Evolutionary conservation across 2,888 invertebrate species (phyloP), one percentile per base, ranked within the genome.

Genomic region (Loripinus fragilis): DNA sequence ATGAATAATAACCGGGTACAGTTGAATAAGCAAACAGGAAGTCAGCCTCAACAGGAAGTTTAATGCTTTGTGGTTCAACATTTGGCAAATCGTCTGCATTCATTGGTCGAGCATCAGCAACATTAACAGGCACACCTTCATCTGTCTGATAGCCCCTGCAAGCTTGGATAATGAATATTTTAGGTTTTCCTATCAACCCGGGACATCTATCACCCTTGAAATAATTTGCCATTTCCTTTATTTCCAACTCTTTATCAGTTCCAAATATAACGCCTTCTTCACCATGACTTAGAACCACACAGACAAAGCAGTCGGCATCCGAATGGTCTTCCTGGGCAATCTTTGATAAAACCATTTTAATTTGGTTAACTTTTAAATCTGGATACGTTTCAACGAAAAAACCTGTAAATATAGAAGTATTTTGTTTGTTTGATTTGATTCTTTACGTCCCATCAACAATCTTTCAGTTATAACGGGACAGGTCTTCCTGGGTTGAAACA

Each of bases 21-120:
- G 92, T 92, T 3, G 93, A 93, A 86, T 92, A 93, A 8, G 92
- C 92, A 72, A 93, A 87, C 67, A 93, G 87, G 78, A 93, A 90
- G 76, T 93, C 93, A 15, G 93, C 92, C 30, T 79, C 77, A 38
- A 76, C 42, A n/a, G 83, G 83, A 71, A 83, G 74, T 64, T 66
- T 74, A 7, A 83, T 76, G 15, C 65, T 45, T 20, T 55, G 25
- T 25, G 71, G 55, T 20, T 45, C 64, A 41, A n/a, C 25, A 38
- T 38, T 38, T 30, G 30, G 20, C 5, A 41, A 28, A 15, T 35
- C 50, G 35, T 70, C 65, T 20, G 60, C 71, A 30, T 66, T 66
- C 42, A 52, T 15, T 69, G 55, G 42, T 0, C 23, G 20, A 2
- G 78, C 80, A 28, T 83, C 80, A 0, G 55, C 69, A 23, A 84